phyloP scores from a whole-genome alignment of 1,140 invertebrate genomes.

The Trichogramma pretiosum region DNA sequence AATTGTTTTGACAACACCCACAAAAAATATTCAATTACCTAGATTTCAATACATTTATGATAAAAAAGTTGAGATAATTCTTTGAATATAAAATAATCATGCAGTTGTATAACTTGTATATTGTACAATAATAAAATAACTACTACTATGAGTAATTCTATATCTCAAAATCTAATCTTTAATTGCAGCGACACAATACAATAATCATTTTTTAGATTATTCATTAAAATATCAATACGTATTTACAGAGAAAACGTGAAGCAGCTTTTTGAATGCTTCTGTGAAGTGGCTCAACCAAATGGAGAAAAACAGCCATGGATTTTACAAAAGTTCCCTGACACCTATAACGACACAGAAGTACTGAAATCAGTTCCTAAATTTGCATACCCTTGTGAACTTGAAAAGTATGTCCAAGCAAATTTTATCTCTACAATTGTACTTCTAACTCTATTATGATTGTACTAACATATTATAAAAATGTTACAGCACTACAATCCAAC shows the following conservation, averaged over 20 bases:
- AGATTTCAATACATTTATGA: no score
- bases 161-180: no score
- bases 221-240: no score
- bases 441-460: neutral
- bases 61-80: no score
- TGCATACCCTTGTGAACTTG: slow-evolving; percentile 73
- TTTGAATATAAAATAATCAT: no score
- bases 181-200: no score
- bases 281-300: slow-evolving; percentile 64
- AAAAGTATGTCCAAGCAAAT: slow-evolving; percentile 50
- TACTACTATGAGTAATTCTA: no score
- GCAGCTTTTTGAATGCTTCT: slow-evolving; percentile 75
- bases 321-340: slow-evolving; percentile 66
- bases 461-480: slow-evolving; percentile 6
- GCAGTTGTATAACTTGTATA: no score
- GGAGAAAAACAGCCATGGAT: slow-evolving; percentile 58
- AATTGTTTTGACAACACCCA: no score
- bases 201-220: neutral
- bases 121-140: no score
- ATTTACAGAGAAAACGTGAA: slow-evolving; percentile 67
- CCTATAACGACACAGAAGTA: slow-evolving; percentile 65
- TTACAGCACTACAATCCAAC: slow-evolving; percentile 63
- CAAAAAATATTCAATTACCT: no score
- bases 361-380: slow-evolving; percentile 75
- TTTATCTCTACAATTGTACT: neutral